Evolutionary conservation across 1,140 invertebrate species (phyloP).

Genomic region (Caenorhabditis tropicalis): DNA sequence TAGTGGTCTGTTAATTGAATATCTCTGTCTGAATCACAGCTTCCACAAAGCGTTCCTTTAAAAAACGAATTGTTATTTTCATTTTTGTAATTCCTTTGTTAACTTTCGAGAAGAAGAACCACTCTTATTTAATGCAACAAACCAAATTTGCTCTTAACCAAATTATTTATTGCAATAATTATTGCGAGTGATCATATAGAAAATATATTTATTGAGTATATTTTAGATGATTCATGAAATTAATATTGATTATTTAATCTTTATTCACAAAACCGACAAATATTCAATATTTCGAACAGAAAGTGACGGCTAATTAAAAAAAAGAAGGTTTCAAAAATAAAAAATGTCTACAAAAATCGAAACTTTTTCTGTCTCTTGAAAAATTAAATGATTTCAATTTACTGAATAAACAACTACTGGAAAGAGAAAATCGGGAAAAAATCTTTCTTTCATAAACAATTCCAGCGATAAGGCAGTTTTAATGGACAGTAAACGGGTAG

Average conservation of each 20-base stretch:
- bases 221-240: too few relatives aligned
- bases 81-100: too few relatives aligned
- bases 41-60: too few relatives aligned
- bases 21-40: too few relatives aligned
- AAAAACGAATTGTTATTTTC: too few relatives aligned
- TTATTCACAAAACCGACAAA: conserved; percentile 20
- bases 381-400: not conserved
- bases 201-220: too few relatives aligned
- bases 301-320: not conserved
- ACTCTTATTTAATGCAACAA: too few relatives aligned
- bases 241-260: not conserved
- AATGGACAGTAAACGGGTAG: conserved; percentile 6
- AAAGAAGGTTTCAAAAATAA: not conserved
- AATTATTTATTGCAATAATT: too few relatives aligned
- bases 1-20: too few relatives aligned
- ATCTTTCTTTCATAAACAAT: not conserved
- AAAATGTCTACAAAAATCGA: conserved; percentile 1
- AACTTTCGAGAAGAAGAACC: too few relatives aligned
- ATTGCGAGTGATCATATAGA: too few relatives aligned
- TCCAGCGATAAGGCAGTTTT: conserved; percentile 13
- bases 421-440: not conserved
- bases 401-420: conserved; percentile 14
- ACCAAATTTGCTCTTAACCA: too few relatives aligned
- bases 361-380: conserved; percentile 11
- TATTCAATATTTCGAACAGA: conserved; percentile 29